These are phyloP conservation scores for Puma concolor DNA, from an alignment of 2,113 vertebrate genomes.

Conservation along the genomic window DNA sequence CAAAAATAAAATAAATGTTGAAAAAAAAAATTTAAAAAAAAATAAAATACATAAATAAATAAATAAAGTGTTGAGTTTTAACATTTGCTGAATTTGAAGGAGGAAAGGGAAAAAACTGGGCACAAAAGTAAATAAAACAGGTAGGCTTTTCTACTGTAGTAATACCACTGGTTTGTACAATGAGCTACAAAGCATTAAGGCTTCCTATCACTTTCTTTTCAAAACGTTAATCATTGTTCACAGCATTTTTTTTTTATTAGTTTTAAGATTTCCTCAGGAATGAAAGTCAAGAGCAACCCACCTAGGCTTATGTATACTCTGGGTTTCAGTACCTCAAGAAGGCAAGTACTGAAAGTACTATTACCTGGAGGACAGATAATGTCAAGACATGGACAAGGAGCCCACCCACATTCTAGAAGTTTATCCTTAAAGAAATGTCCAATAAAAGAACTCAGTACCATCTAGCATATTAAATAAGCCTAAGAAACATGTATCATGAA, in stretches of 20 bases:
- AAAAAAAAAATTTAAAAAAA: too few relatives aligned
- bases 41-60: too few relatives aligned
- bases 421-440: not conserved
- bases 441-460: not conserved
- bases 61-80: not conserved
- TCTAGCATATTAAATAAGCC: not conserved
- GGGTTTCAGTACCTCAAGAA: not conserved
- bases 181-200: constrained; percentile 1
- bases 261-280: constrained; percentile 54
- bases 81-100: not conserved
- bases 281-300: not conserved
- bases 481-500: not conserved
- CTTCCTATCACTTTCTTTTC: not conserved
- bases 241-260: not conserved
- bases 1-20: too few relatives aligned
- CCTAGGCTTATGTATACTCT: constrained; percentile 15
- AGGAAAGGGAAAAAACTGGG: not conserved
- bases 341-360: constrained; percentile 13
- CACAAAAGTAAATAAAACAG: not conserved
- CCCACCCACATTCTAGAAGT: constrained; percentile 39
- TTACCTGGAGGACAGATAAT: constrained; percentile 4
- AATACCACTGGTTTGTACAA: not conserved
- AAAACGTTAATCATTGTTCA: constrained; percentile 41
- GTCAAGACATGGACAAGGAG: not conserved
- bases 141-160: not conserved